Evolutionary conservation across 2,113 vertebrate species (phyloP).

Genomic region (Raja brachyura): DNA sequence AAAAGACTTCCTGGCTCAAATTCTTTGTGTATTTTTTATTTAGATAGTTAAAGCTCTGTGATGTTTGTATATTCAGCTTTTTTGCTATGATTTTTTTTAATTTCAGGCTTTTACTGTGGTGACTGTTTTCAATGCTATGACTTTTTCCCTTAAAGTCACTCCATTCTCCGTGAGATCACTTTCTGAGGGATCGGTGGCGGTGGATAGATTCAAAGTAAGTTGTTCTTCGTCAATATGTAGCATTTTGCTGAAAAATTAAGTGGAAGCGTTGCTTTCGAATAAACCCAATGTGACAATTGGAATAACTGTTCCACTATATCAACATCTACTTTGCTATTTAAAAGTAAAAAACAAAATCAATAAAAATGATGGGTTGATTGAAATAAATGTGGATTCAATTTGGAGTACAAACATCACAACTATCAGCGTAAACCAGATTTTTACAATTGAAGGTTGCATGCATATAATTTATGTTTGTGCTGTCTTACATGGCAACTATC

Average conservation of each 20-base stretch:
- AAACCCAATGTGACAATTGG: neutral
- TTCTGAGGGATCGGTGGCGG: constrained; percentile 79
- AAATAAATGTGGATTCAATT: neutral
- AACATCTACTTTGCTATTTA: neutral
- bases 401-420: neutral
- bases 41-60: constrained; percentile 11
- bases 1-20: neutral
- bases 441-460: neutral
- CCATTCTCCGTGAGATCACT: constrained; percentile 87
- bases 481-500: neutral
- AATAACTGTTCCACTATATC: neutral
- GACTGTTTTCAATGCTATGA: constrained; percentile 92
- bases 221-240: neutral
- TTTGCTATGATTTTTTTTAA: constrained; percentile 12
- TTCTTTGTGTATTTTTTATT: neutral
- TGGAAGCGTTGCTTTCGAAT: neutral
- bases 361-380: neutral
- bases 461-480: neutral
- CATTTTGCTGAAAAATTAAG: neutral
- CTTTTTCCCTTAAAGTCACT: constrained; percentile 89
- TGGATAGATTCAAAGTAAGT: constrained; percentile 83
- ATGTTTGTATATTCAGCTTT: neutral
- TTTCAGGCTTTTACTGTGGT: constrained; percentile 86
- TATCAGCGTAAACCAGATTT: neutral
- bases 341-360: neutral